Evolutionary conservation across 2,113 vertebrate genomes (phyloP), one percentile per base, ranked within the genome.

Genomic region (Bubalus kerabau): DNA sequence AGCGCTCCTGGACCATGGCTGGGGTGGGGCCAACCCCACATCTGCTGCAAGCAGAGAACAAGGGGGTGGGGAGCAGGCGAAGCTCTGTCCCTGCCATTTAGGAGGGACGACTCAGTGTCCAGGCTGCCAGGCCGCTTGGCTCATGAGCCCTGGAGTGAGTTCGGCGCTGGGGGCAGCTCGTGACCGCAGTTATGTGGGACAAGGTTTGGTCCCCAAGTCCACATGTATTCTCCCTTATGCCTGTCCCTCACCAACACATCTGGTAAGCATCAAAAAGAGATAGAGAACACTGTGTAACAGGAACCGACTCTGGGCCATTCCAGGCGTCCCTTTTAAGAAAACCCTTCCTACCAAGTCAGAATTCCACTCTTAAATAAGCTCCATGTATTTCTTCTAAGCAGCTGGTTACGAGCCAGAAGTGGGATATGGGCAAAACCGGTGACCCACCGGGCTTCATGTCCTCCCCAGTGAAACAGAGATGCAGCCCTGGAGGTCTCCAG

Each of bases 371-470:
- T 10, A 14, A 57, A 82, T 36, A 60, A 90, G 17, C 80, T 5
- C 1, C 0, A 0, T 2, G 24, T 1, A 8, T 24, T 71, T 40
- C 64, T n/a, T 24, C 52, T 12, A 15, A 48, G 48, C 6, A 43
- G 30, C 36, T 2, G 3, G 46, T 28, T 5, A 54, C 6, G 5
- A 16, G 78, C 16, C 21, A 28, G 23, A n/a, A 5, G 56, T 5
- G 28, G 1, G 0, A 2, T 16, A 7, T 15, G 40, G 28, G 7
- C 6, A 4, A 26, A 2, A 2, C 17, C 50, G 6, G 1, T 1
- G 15, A 40, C 36, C 21, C 4, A 5, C 9, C 0, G 1, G 43
- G 19, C 48, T 57, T 71, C 36, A 2, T 43, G 30, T 83, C 46
- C 64, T 67, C 57, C 8, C 21, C 59, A 5, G 50, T 11, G 87